phyloP scores from a whole-genome alignment of 2,113 vertebrate species.

The Chinchilla lanigera region DNA sequence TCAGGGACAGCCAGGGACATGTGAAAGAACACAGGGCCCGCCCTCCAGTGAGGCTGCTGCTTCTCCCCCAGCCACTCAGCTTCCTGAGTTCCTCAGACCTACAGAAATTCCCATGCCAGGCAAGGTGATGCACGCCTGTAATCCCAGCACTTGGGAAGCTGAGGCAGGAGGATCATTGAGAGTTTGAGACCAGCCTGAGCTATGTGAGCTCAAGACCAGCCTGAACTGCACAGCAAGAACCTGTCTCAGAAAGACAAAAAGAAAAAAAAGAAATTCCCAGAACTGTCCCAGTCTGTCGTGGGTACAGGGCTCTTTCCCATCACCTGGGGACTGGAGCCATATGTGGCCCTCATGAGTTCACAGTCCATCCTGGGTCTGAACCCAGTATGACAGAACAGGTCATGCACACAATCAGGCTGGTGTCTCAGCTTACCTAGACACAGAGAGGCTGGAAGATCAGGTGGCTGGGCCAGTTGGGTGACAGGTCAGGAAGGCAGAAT shows the following conservation, averaged over 20 bases:
- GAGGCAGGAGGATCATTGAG: too few species aligned
- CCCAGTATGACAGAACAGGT: background rate
- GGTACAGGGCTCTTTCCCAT: too few species aligned
- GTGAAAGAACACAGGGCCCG: background rate
- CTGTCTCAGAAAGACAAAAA: too few species aligned
- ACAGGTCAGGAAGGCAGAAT: too few species aligned
- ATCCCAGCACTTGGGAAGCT: too few species aligned
- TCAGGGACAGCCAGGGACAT: background rate
- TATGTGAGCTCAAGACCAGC: too few species aligned
- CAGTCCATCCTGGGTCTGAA: background rate
- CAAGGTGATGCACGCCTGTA: too few species aligned
- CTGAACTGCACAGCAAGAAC: too few species aligned
- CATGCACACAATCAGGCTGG: background rate
- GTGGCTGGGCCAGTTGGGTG: background rate
- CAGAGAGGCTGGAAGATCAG: background rate
- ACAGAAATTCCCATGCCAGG: background rate
- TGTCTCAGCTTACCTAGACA: background rate
- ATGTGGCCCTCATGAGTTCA: accelerated
- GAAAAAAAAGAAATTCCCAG: background rate
- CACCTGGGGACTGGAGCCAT: background rate
- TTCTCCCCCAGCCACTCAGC: background rate
- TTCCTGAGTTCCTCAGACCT: background rate
- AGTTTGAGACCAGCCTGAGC: too few species aligned
- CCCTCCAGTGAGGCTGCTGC: background rate
- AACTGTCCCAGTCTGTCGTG: background rate